Evolutionary conservation across 2,797 vertebrate genomes (phyloP), one percentile per base, ranked within the genome.

Genomic region (Benthosema pterotum): DNA sequence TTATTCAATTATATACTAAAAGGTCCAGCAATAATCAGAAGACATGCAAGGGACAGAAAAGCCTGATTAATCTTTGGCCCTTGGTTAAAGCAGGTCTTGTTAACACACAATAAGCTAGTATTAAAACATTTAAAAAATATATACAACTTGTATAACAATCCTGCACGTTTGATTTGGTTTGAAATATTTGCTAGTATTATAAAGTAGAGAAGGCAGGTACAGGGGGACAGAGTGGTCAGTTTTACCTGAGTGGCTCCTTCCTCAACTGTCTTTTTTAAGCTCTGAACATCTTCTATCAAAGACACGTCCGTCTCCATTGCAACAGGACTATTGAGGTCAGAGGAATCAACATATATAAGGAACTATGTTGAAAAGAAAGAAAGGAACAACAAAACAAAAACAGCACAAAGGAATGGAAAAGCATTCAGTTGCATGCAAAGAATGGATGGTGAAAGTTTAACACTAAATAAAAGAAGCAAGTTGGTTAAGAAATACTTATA

Each of bases 201-300:
- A 53, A 53, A 13, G 49, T 63, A 18, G 63, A 73, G 63, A 75
- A 42, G 47, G 53, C 63, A 67, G 28, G 57, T 72, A 16, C 54
- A 75, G 18, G 63, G 55, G 78, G 75, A 77, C 77, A 67, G 72
- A 87, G 79, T 87, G 83, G 82, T 70, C 87, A 87, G 79, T 74
- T 88, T 96, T 97, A 97, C 96, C 96, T 95, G 95, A 91, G 89
- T 94, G 74, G 94, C 91, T 92, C 95, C 94, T 83, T 95, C 94
- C 88, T 93, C 95, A 92, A 96, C 93, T 87, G 94, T 94, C 92
- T 96, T 94, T 94, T 93, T 97, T 93, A 98, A 94, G 86, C 91
- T 95, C 92, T 96, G 94, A 92, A 95, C 92, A 93, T 98, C 97
- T 95, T 99, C 96, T 92, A 94, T 94, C 90, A 96, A 94, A 87